Conservation (phyloP, 2,888 invertebrate species). For the Adelognathus sp. region DNA sequence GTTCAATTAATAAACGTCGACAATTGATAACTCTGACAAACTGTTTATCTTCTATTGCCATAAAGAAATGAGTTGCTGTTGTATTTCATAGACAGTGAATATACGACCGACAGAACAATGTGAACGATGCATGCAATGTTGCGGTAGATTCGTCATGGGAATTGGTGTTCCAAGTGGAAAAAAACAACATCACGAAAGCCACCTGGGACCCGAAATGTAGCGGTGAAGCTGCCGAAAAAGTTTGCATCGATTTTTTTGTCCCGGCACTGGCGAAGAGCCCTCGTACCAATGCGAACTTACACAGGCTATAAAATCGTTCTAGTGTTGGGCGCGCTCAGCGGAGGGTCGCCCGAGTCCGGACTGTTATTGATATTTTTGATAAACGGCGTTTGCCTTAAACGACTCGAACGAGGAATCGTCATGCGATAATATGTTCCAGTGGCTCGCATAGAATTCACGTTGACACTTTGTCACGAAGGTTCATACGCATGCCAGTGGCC, state of each 20-base stretch:
- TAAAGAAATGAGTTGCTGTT: neutral
- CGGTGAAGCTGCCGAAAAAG: neutral
- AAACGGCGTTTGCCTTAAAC: neutral
- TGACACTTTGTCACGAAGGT: neutral
- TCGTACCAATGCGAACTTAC: neutral
- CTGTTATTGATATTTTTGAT: neutral
- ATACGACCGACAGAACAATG: neutral
- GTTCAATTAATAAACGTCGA: too few relatives aligned
- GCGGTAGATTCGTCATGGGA: neutral
- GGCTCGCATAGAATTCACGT: neutral
- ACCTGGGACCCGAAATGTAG: neutral
- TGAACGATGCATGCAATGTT: neutral
- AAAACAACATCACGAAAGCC: neutral
- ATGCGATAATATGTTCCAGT: neutral
- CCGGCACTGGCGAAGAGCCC: neutral
- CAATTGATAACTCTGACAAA: too few relatives aligned
- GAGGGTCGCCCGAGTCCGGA: neutral
- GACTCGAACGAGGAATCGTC: neutral
- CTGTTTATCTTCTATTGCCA: too few relatives aligned
- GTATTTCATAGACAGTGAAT: neutral
- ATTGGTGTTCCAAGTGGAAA: neutral
- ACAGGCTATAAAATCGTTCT: neutral
- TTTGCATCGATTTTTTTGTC: constrained; percentile 5
- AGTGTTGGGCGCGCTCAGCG: neutral
- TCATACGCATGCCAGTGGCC: neutral